A percentile compares a stretch with the other conserved stretches of the same genome.
These are phyloP conservation scores for Azemiops feae DNA, from an alignment of 2,113 vertebrate genomes.

Conservation along the genomic window DNA sequence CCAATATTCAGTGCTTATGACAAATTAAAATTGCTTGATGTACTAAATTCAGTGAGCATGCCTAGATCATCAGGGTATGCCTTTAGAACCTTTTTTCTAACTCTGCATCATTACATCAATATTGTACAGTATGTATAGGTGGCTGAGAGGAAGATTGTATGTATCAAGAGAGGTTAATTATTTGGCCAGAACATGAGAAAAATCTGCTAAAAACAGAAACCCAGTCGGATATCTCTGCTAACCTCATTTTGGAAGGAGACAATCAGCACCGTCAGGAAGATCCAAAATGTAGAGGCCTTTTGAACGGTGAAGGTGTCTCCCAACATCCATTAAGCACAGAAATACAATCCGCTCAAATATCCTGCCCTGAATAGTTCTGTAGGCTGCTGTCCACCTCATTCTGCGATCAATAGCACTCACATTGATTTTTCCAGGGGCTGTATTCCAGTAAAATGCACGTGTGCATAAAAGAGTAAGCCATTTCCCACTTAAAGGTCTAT, in stretches of 20 bases:
- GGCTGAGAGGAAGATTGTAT: neutral
- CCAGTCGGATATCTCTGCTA: neutral
- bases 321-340: constrained; percentile 52
- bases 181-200: neutral
- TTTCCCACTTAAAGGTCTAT: constrained; percentile 46
- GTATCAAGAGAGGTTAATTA: neutral
- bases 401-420: constrained; percentile 68
- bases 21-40: neutral
- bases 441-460: constrained; percentile 66
- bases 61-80: neutral
- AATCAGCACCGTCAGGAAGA: neutral
- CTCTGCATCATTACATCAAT: neutral
- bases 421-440: constrained; percentile 62
- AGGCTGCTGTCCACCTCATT: constrained; percentile 46
- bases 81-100: neutral
- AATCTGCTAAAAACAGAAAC: neutral
- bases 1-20: neutral
- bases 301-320: constrained; percentile 46
- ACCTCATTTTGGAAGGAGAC: neutral
- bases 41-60: neutral
- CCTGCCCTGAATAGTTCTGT: constrained; percentile 43
- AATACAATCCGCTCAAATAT: constrained; percentile 41
- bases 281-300: neutral
- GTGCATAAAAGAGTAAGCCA: constrained; percentile 58
- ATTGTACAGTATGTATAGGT: neutral